Evolutionary conservation across 35 echinoderm and acorn worm species (phyloP).

Genomic region (Ptychodera flava): DNA sequence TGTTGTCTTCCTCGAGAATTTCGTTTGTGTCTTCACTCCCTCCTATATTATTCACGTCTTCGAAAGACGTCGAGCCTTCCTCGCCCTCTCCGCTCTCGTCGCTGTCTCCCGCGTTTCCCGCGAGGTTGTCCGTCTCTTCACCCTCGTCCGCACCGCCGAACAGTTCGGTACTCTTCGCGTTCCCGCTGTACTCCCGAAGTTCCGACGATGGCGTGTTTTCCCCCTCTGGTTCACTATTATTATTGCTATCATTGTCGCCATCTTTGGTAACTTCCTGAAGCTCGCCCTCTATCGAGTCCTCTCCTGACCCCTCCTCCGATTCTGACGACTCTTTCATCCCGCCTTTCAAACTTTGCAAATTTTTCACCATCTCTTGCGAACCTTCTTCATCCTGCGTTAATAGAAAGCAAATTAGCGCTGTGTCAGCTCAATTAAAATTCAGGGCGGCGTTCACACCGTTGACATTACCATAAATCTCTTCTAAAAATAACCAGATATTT

Average conservation of each 20-base stretch:
- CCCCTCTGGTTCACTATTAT: neutral
- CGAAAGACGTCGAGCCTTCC: neutral
- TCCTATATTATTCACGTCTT: neutral
- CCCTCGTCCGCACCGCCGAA: neutral
- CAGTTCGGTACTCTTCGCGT: neutral
- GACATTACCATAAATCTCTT: too few relatives aligned
- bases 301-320: neutral
- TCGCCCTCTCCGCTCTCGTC: neutral
- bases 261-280: neutral
- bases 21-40: neutral
- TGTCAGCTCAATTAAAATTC: too few relatives aligned
- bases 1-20: neutral
- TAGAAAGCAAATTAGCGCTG: too few relatives aligned
- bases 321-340: neutral
- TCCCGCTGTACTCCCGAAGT: neutral
- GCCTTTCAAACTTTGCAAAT: neutral
- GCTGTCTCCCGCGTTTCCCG: neutral
- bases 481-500: too few relatives aligned
- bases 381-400: too few relatives aligned
- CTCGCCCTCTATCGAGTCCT: neutral
- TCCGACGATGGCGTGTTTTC: neutral
- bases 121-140: neutral
- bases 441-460: too few relatives aligned
- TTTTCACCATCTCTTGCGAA: neutral
- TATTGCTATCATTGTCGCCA: neutral